These are phyloP conservation scores for Oriolus oriolus DNA, from an alignment of 2,113 vertebrate genomes.

Conservation along the genomic window DNA sequence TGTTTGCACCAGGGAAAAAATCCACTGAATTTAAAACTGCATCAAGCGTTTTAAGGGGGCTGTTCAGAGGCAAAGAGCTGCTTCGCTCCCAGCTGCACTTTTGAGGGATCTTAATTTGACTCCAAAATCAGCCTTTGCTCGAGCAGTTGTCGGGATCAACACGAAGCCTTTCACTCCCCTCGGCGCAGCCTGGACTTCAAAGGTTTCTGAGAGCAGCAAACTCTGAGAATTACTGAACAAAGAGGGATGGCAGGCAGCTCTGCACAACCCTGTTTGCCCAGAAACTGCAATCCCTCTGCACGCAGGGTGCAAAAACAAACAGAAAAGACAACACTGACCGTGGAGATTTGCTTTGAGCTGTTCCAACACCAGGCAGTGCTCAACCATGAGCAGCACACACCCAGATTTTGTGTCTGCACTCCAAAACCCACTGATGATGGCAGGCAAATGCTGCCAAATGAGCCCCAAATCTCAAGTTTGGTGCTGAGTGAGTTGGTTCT, in stretches of 20 bases:
- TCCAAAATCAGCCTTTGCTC: neutral
- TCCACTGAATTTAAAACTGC: neutral
- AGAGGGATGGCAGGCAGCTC: neutral
- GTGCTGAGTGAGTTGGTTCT: neutral
- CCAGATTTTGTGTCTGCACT: neutral
- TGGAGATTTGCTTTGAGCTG: neutral
- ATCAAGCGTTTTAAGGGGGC: neutral
- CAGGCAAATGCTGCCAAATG: accelerated
- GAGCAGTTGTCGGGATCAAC: neutral
- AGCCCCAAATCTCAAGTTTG: neutral
- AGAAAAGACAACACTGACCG: neutral
- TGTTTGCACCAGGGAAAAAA: neutral
- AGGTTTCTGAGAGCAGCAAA: neutral
- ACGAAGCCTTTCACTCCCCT: neutral
- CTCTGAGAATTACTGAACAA: neutral
- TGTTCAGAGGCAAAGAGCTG: neutral
- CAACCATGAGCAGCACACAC: accelerated
- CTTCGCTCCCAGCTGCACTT: neutral
- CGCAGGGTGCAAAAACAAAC: neutral
- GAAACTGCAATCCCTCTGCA: neutral
- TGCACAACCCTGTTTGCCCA: neutral
- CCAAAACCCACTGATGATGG: accelerated
- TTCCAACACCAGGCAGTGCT: accelerated
- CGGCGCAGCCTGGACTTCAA: neutral
- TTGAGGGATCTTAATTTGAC: neutral